Conservation (phyloP, 2,888 invertebrate species). For the Dicyrtoma fusca region DNA sequence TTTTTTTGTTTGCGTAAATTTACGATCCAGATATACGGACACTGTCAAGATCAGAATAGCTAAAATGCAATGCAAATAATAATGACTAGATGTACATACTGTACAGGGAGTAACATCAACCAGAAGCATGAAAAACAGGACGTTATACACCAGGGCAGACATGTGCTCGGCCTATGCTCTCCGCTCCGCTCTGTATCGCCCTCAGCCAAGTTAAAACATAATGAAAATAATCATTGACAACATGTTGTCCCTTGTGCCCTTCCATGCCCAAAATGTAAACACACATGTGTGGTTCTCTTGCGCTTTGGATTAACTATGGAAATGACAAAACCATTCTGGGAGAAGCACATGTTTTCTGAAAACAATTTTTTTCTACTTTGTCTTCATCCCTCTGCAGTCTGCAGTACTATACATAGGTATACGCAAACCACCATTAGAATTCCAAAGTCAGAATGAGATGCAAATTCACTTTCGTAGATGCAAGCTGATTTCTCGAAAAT, state of each 20-base stretch:
- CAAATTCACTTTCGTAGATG: too few relatives aligned
- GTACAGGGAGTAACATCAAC: not conserved
- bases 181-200: not conserved
- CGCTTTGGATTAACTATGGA: not conserved
- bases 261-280: constrained; percentile 22
- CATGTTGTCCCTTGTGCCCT: constrained; percentile 10
- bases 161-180: too few relatives aligned
- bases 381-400: too few relatives aligned
- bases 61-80: not conserved
- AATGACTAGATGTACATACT: not conserved
- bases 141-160: too few relatives aligned
- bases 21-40: too few relatives aligned
- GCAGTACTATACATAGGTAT: too few relatives aligned
- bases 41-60: too few relatives aligned
- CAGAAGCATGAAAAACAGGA: not conserved
- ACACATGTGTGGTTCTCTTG: constrained; percentile 6
- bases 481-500: too few relatives aligned
- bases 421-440: too few relatives aligned
- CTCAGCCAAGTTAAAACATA: not conserved
- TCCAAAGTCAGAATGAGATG: too few relatives aligned
- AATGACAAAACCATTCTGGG: constrained; percentile 11
- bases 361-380: too few relatives aligned
- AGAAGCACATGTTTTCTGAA: constrained; percentile 14
- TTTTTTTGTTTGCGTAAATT: too few relatives aligned
- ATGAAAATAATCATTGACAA: not conserved